Evolutionary conservation across 2,888 invertebrate species (phyloP).

Genomic region (Drosophila neotestacea): DNA sequence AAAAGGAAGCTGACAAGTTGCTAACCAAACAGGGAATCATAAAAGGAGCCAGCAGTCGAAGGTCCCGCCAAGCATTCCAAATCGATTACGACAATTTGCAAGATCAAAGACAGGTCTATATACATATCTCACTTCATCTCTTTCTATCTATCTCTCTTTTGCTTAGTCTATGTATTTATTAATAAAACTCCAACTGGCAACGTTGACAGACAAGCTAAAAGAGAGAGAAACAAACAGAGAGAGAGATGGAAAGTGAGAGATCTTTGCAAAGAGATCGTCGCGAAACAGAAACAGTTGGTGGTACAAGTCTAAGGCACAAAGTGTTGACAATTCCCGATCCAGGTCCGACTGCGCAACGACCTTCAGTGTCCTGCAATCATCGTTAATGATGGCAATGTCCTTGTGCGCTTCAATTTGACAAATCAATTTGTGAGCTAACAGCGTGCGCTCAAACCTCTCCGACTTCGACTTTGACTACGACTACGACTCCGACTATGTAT

Average conservation of each 20-base stretch:
- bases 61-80: constrained; percentile 82
- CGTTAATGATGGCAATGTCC: constrained; percentile 81
- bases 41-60: constrained; percentile 42
- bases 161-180: constrained; percentile 59
- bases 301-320: constrained; percentile 50
- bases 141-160: background rate
- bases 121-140: constrained; percentile 1
- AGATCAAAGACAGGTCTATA: constrained; percentile 62
- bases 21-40: constrained; percentile 65
- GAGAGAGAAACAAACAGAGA: constrained; percentile 6
- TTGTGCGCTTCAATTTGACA: constrained; percentile 74
- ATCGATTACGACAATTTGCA: constrained; percentile 79
- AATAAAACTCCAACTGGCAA: constrained; percentile 73
- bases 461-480: constrained; percentile 2
- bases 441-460: constrained; percentile 58
- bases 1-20: constrained; percentile 83
- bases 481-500: constrained; percentile 11
- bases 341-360: constrained; percentile 75
- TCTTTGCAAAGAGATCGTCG: constrained; percentile 17
- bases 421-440: constrained; percentile 77
- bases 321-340: constrained; percentile 73
- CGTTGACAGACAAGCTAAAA: constrained; percentile 8
- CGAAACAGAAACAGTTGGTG: constrained; percentile 75
- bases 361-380: constrained; percentile 77
- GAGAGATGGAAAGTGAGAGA: constrained; percentile 7